A percentile compares a stretch with the other conserved stretches of the same genome.
Conservation (phyloP, 2,797 vertebrate species). For the Sebastes goodei region DNA sequence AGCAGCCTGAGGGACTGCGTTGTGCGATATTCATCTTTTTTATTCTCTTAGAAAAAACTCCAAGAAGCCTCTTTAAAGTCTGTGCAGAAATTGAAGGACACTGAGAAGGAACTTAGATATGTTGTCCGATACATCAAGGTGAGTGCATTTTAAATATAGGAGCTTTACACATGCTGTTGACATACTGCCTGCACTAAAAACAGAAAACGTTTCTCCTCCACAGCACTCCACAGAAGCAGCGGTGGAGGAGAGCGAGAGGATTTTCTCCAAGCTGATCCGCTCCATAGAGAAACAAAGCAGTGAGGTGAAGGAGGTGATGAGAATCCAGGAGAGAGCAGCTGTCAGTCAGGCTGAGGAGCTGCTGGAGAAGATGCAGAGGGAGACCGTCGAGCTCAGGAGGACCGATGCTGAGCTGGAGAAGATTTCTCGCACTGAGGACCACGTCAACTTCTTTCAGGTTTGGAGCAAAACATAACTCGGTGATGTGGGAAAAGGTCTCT, state of each 20-base stretch:
- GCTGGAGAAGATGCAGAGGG: slow-evolving; percentile 73
- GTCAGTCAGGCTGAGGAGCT: slow-evolving; percentile 72
- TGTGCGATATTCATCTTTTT: slow-evolving; percentile 33
- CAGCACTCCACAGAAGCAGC: slow-evolving; percentile 78
- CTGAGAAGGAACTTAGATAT: slow-evolving; percentile 78
- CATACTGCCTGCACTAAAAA: background rate
- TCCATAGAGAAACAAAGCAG: slow-evolving; percentile 81
- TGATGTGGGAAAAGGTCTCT: background rate
- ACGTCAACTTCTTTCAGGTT: slow-evolving; percentile 81
- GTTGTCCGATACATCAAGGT: slow-evolving; percentile 80
- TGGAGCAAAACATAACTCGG: background rate
- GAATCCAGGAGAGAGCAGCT: slow-evolving; percentile 67
- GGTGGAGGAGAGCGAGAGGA: slow-evolving; percentile 79
- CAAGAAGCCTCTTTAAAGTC: slow-evolving; percentile 75
- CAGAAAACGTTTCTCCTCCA: background rate
- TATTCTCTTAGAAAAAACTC: slow-evolving; percentile 76
- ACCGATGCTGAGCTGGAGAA: slow-evolving; percentile 68
- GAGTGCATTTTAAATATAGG: background rate
- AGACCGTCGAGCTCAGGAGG: slow-evolving; percentile 57
- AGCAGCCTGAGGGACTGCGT: background rate
- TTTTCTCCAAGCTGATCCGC: slow-evolving; percentile 75
- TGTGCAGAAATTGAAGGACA: slow-evolving; percentile 72
- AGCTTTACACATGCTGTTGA: background rate
- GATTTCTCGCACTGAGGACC: slow-evolving; percentile 73
- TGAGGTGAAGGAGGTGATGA: slow-evolving; percentile 75